A percentile compares a stretch with the other conserved stretches of the same genome.
phyloP scores from a whole-genome alignment of 2,797 vertebrate genomes.

The Alectoris magna region DNA sequence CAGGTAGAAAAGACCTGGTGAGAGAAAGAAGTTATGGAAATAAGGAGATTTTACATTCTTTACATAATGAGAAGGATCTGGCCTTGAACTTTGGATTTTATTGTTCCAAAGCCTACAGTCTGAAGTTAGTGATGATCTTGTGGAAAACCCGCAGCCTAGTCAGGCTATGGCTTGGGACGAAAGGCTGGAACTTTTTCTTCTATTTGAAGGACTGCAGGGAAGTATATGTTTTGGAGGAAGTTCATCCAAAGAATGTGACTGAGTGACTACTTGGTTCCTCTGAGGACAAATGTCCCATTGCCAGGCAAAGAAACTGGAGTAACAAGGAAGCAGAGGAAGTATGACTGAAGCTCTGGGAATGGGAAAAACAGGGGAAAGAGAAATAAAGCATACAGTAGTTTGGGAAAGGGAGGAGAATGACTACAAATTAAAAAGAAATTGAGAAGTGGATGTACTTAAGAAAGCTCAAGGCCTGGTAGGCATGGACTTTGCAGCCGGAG shows the following conservation, averaged over 20 bases:
- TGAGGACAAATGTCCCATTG: background rate
- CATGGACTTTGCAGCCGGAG: background rate
- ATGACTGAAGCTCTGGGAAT: background rate
- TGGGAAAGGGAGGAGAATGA: conserved; percentile 28
- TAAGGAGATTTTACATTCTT: background rate
- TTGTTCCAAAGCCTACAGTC: background rate
- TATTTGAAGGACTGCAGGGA: background rate
- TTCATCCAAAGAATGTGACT: background rate
- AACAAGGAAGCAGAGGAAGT: conserved; percentile 6
- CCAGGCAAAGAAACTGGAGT: background rate
- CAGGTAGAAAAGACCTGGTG: background rate
- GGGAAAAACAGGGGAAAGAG: background rate
- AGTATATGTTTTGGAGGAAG: background rate
- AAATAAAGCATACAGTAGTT: background rate
- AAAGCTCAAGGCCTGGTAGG: background rate
- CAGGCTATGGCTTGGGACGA: background rate
- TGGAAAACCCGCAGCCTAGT: background rate
- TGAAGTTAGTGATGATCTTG: background rate
- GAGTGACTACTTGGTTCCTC: background rate
- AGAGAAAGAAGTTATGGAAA: background rate
- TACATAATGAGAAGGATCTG: background rate
- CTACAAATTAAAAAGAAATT: background rate
- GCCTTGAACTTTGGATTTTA: background rate
- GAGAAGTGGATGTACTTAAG: background rate
- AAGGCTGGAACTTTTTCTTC: background rate